Base-by-base conservation (phyloP, 2,113 vertebrate genomes). In the Istiophorus platypterus region DNA sequence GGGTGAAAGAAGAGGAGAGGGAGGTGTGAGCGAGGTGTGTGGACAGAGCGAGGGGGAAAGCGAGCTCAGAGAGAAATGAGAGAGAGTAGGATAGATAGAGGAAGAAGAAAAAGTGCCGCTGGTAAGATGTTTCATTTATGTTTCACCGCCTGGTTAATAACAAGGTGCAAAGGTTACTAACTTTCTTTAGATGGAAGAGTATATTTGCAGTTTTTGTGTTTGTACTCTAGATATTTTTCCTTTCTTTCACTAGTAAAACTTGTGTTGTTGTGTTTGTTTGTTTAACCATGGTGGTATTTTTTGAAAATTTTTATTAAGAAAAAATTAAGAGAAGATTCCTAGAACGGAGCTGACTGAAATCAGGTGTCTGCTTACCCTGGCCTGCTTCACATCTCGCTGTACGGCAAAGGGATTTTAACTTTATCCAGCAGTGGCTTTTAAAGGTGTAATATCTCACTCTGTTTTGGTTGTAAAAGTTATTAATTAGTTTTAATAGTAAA, bases 121-220 rank as follows among this genome's bases (percentile, higher is more conserved):
- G 93, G 93, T 94, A 91, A 94, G 93, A 82, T 74, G 37, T 72
- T 84, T 87, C 13, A 79, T 68, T 85, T 82, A 29, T 81, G 45
- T 76, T 87, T 88, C 54, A 22, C 39, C 63, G 76, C 54, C 74
- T 37, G 39, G 78, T 45, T 49, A 76, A 78, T 5, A 49, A 11
- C 62, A 65, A 26, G 26, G 14, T 29, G 41, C 20, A 5, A 47
- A 86, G 24, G 4, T 66, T 76, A 24, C 34, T 47, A 10, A 22
- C 27, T 49, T 24, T 52, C 0, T 78, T 58, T 65, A 34, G 4
- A 13, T 9, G 0, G 27, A 26, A 10, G 11, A 17, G 12, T 57
- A 37, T 59, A 24, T 64, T 41, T 45, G 22, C n/a, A 27, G 9
- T 39, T 47, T 24, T 5, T 65, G 31, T 52, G 34, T 27, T 49